A percentile compares a stretch with the other conserved stretches of the same genome.
phyloP scores from a whole-genome alignment of 2,797 vertebrate genomes.

The Notamacropus eugenii region DNA sequence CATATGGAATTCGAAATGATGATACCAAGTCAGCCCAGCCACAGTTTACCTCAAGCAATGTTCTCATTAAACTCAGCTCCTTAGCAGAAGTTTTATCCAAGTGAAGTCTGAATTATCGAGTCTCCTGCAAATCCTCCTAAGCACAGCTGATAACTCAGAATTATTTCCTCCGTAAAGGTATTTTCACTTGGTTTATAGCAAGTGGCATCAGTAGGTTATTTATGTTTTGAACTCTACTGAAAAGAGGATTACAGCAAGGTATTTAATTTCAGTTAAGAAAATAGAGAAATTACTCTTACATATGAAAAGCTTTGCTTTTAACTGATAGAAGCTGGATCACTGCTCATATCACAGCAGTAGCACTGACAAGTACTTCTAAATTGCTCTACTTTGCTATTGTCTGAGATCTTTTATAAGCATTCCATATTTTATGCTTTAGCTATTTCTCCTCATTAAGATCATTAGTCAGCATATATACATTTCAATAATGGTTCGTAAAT shows the following conservation, averaged over 20 bases:
- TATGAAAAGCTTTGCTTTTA: slow-evolving; percentile 76
- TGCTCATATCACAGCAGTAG: slow-evolving; percentile 78
- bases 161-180: slow-evolving; percentile 37
- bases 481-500: slow-evolving; percentile 76
- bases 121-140: background rate
- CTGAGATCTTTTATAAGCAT: slow-evolving; percentile 80
- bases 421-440: slow-evolving; percentile 80
- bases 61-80: background rate
- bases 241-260: slow-evolving; percentile 69
- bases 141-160: slow-evolving; percentile 42
- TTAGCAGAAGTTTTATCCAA: background rate
- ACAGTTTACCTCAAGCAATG: background rate
- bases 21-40: no score
- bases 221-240: slow-evolving; percentile 65
- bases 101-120: background rate
- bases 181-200: slow-evolving; percentile 64
- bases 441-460: slow-evolving; percentile 80
- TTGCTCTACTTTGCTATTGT: slow-evolving; percentile 80
- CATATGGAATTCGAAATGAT: background rate
- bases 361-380: slow-evolving; percentile 80
- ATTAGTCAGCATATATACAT: slow-evolving; percentile 75
- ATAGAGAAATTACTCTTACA: slow-evolving; percentile 77
- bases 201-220: slow-evolving; percentile 73
- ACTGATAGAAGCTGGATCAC: slow-evolving; percentile 79
- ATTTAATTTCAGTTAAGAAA: slow-evolving; percentile 80